phyloP scores from a whole-genome alignment of 92 coral and sea anemone species.

The Hydrozoanthus gracilis region DNA sequence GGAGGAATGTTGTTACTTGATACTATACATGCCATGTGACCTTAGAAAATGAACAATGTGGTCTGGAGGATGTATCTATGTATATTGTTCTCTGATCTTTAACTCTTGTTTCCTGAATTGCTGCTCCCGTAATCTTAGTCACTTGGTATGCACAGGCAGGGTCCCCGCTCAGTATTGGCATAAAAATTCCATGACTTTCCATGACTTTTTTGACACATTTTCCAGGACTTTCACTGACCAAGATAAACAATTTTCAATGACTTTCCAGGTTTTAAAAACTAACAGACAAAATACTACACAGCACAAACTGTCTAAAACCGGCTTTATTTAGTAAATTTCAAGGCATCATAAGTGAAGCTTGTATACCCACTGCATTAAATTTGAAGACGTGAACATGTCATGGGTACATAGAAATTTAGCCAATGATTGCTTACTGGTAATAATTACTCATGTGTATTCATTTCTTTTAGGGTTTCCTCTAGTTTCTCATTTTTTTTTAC shows the following conservation, averaged over 20 bases:
- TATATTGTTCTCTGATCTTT: too few species aligned
- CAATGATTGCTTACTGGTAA: neutral
- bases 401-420: neutral
- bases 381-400: neutral
- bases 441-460: neutral
- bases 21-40: too few species aligned
- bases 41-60: too few species aligned
- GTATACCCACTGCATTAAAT: neutral
- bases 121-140: too few species aligned
- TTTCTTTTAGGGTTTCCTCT: neutral
- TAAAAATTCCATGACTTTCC: neutral
- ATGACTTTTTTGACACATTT: constrained; percentile 2
- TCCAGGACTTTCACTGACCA: constrained; percentile 19
- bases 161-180: constrained; percentile 32
- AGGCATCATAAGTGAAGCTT: neutral
- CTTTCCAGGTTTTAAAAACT: constrained; percentile 15
- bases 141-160: too few species aligned
- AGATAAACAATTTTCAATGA: constrained; percentile 11
- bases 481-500: neutral
- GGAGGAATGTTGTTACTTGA: too few species aligned
- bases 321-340: constrained; percentile 20
- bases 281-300: constrained; percentile 8
- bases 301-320: constrained; percentile 13
- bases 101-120: too few species aligned
- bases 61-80: too few species aligned